These are phyloP conservation scores for Orthonyx spaldingii DNA, from an alignment of 2,113 vertebrate genomes.

Conservation along the genomic window DNA sequence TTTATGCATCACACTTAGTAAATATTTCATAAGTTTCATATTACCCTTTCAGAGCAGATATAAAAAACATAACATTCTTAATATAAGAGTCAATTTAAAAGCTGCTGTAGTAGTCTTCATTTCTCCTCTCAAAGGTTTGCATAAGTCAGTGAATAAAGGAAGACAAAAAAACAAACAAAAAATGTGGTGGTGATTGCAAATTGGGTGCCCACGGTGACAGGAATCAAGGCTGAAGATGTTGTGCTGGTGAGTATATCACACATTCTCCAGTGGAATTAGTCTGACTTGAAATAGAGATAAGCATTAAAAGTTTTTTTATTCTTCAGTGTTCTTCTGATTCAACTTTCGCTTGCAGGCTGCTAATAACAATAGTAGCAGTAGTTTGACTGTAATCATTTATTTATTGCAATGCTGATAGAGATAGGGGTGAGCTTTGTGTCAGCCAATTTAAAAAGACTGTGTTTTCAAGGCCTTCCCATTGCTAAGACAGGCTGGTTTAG, in stretches of 20 bases:
- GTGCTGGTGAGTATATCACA: background rate
- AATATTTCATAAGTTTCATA: slow-evolving; percentile 83
- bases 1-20: slow-evolving; percentile 77
- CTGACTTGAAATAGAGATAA: background rate
- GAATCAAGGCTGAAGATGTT: background rate
- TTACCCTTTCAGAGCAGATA: slow-evolving; percentile 72
- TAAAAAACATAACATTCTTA: slow-evolving; percentile 70
- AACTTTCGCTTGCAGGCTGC: background rate
- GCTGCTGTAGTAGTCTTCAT: slow-evolving; percentile 38
- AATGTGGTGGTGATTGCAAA: background rate
- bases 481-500: background rate
- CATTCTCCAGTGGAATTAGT: background rate
- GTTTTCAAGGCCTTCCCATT: background rate
- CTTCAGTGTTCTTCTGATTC: background rate
- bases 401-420: slow-evolving; percentile 51
- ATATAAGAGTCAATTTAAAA: slow-evolving; percentile 68
- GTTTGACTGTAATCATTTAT: slow-evolving; percentile 47
- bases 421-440: slow-evolving; percentile 27
- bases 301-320: slow-evolving; percentile 3
- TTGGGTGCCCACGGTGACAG: background rate
- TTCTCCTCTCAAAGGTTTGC: slow-evolving; percentile 39
- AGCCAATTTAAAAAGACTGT: background rate
- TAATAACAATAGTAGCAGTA: slow-evolving; percentile 22
- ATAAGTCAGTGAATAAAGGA: slow-evolving; percentile 27
- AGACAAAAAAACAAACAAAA: background rate